These are phyloP conservation scores for Pyralis farinalis DNA, from an alignment of 2,888 invertebrate species.

Conservation along the genomic window DNA sequence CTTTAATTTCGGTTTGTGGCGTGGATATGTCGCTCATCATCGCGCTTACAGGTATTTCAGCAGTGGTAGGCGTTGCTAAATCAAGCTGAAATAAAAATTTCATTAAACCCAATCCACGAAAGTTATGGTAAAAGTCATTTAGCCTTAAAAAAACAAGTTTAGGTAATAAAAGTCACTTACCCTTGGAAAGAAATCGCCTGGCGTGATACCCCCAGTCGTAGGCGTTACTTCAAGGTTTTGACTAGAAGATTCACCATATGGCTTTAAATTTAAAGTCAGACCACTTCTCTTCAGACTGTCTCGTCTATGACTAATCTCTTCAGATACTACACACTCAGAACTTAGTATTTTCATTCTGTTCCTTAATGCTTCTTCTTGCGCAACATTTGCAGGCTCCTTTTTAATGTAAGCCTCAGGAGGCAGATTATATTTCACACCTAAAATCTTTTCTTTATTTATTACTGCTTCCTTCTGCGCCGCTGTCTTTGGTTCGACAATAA, in stretches of 20 bases:
- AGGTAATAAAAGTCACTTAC: slow-evolving; percentile 35
- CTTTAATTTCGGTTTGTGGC: slow-evolving; percentile 53
- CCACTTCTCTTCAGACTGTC: slow-evolving; percentile 30
- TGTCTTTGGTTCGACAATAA: slow-evolving; percentile 39
- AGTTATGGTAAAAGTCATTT: neutral
- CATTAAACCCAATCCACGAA: too few species aligned
- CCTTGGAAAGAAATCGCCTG: slow-evolving; percentile 61
- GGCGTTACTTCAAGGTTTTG: slow-evolving; percentile 36
- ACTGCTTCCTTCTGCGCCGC: slow-evolving; percentile 81
- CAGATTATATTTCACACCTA: slow-evolving; percentile 82
- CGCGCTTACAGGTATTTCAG: slow-evolving; percentile 60
- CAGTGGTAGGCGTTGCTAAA: slow-evolving; percentile 74
- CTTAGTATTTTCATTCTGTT: slow-evolving; percentile 10
- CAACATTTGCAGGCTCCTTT: slow-evolving; percentile 51
- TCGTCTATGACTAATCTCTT: slow-evolving; percentile 1
- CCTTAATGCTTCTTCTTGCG: slow-evolving; percentile 61
- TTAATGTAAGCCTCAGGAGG: slow-evolving; percentile 33
- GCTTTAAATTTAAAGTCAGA: slow-evolving; percentile 64
- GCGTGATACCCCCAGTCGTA: slow-evolving; percentile 52
- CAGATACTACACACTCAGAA: slow-evolving; percentile 6
- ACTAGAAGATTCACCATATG: slow-evolving; percentile 39
- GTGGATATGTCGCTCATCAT: slow-evolving; percentile 55
- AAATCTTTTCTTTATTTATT: slow-evolving; percentile 81
- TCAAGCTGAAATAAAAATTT: slow-evolving; percentile 52
- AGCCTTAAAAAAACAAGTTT: neutral